These are phyloP conservation scores for Elephas maximus DNA, from an alignment of 2,113 vertebrate species.

Conservation along the genomic window DNA sequence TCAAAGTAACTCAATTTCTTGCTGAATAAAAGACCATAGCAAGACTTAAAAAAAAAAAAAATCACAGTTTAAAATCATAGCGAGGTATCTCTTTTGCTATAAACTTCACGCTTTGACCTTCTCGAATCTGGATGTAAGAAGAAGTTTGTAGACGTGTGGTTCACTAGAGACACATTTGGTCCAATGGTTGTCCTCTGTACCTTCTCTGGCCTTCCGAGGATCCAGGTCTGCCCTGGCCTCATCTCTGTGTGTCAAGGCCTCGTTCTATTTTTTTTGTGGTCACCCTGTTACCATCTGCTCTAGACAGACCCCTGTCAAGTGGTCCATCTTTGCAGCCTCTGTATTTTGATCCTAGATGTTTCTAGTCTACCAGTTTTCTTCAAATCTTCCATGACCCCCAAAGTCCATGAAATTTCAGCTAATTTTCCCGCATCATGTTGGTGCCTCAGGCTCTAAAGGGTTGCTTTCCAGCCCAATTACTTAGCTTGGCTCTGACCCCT, in stretches of 20 bases:
- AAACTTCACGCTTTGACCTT: not conserved
- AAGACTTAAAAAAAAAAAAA: not conserved
- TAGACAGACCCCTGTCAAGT: not conserved
- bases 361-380: not conserved
- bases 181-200: not conserved
- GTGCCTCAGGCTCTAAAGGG: not conserved
- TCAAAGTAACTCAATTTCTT: not conserved
- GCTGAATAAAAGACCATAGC: not conserved
- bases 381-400: not conserved
- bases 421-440: not conserved
- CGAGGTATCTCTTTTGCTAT: not conserved
- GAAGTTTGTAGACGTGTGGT: not conserved
- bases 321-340: not conserved
- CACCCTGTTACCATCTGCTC: not conserved
- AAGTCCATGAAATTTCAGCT: not conserved
- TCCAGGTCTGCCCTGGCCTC: not conserved
- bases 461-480: not conserved
- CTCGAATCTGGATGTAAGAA: not conserved
- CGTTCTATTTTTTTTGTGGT: not conserved
- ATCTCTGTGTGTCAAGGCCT: not conserved
- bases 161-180: not conserved
- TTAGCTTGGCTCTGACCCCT: not conserved
- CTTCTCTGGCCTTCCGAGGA: not conserved
- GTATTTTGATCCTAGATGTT: not conserved
- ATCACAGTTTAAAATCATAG: not conserved